These are phyloP conservation scores for Oedothorax gibbosus DNA, from an alignment of 1,140 invertebrate genomes.

Conservation along the genomic window DNA sequence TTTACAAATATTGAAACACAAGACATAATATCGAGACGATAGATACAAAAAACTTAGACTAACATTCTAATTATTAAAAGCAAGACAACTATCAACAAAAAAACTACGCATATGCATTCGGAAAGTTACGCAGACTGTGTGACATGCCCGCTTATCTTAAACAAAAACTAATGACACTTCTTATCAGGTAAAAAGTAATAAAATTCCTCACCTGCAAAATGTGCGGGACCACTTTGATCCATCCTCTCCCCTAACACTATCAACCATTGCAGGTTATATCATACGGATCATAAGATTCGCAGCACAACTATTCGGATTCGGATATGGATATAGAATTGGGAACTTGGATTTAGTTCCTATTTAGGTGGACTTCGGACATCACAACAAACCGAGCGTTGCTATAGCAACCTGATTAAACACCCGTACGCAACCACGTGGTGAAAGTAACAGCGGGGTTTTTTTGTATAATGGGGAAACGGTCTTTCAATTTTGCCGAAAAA, in stretches of 20 bases:
- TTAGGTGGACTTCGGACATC: conserved; percentile 32
- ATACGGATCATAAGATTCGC: background rate
- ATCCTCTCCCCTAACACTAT: conserved; percentile 36
- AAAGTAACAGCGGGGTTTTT: conserved; percentile 8
- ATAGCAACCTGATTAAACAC: conserved; percentile 49
- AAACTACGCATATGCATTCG: too few relatives aligned
- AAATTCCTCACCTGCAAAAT: conserved; percentile 36
- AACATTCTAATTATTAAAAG: too few relatives aligned
- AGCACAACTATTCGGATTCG: background rate
- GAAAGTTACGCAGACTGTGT: too few relatives aligned
- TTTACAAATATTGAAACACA: too few relatives aligned
- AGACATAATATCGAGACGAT: too few relatives aligned
- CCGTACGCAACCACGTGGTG: conserved; percentile 47
- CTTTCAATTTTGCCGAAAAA: too few relatives aligned
- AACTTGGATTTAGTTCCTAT: background rate
- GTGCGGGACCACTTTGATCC: conserved; percentile 51
- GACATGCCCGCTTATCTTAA: too few relatives aligned
- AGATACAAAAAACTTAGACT: too few relatives aligned
- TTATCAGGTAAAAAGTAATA: too few relatives aligned
- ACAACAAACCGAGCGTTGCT: conserved; percentile 48
- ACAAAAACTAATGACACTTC: too few relatives aligned
- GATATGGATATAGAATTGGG: background rate
- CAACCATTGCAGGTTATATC: conserved; percentile 9
- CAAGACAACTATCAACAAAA: too few relatives aligned
- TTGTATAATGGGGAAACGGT: background rate